Percentiles rank a stretch among this genome's conserved stretches.
phyloP scores from a whole-genome alignment of 2,797 vertebrate genomes.

The Melanitta fusca region DNA sequence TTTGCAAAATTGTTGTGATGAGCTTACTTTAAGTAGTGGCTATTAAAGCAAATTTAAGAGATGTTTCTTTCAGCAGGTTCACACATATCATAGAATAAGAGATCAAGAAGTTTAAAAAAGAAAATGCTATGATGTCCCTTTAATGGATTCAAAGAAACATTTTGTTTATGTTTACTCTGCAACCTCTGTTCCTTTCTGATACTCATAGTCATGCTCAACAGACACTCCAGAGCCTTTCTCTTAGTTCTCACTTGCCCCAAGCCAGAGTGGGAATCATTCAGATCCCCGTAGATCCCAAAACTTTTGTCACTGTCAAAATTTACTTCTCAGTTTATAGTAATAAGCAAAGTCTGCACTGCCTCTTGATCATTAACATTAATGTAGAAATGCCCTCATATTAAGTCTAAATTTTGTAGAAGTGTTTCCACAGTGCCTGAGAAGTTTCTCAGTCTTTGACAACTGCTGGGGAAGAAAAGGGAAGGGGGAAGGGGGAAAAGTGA shows the following conservation, averaged over 20 bases:
- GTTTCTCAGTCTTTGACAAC: not conserved
- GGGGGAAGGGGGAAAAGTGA: not conserved
- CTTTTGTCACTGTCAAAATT: not conserved
- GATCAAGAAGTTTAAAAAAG: conserved; percentile 4
- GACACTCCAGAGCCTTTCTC: not conserved
- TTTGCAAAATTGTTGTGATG: conserved; percentile 27
- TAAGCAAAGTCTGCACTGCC: not conserved
- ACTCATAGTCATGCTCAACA: not conserved
- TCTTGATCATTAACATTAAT: not conserved
- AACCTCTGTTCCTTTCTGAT: not conserved
- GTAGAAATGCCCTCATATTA: not conserved
- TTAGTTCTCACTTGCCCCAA: not conserved
- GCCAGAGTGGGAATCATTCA: not conserved
- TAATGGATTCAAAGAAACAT: conserved; percentile 6
- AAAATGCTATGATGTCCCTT: not conserved
- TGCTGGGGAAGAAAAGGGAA: not conserved
- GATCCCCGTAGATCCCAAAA: not conserved
- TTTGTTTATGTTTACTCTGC: conserved; percentile 3
- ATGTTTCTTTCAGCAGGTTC: not conserved
- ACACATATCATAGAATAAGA: not conserved
- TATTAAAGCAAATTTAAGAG: conserved; percentile 24
- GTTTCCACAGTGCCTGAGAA: not conserved
- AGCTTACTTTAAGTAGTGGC: not conserved
- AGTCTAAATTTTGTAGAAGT: not conserved
- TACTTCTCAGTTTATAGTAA: not conserved